Percentiles rank a stretch among this genome's conserved stretches.
These are phyloP conservation scores for Nipponia nippon DNA, from an alignment of 2,113 vertebrate species.

Conservation along the genomic window DNA sequence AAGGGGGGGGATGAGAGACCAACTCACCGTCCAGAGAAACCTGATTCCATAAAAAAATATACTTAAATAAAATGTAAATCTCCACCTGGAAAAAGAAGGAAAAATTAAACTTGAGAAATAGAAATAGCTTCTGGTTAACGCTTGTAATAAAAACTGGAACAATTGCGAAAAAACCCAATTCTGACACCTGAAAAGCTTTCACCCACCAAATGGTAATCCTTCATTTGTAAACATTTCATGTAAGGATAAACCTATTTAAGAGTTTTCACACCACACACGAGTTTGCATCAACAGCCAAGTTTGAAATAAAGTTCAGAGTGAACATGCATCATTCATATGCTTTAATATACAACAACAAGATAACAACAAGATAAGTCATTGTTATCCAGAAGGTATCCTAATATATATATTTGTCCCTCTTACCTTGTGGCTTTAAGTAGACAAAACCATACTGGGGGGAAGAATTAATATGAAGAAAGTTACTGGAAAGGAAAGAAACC, in stretches of 20 bases:
- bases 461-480: slow-evolving; percentile 32
- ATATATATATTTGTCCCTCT: not conserved
- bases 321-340: not conserved
- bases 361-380: not conserved
- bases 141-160: not conserved
- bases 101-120: not conserved
- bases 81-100: slow-evolving; percentile 84
- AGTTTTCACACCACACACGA: not conserved
- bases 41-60: slow-evolving; percentile 91
- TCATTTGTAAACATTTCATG: not conserved
- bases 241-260: not conserved
- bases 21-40: slow-evolving; percentile 94
- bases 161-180: not conserved
- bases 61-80: slow-evolving; percentile 93
- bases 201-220: not conserved
- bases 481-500: slow-evolving; percentile 58
- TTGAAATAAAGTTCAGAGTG: not conserved
- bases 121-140: not conserved
- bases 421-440: slow-evolving; percentile 53
- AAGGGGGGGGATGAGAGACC: not conserved
- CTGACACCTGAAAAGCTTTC: not conserved
- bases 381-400: slow-evolving; percentile 14
- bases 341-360: not conserved
- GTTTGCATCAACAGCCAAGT: not conserved
- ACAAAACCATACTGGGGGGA: slow-evolving; percentile 47